Conservation (phyloP, 2,888 invertebrate genomes). For the Seladonia tumulorum region DNA sequence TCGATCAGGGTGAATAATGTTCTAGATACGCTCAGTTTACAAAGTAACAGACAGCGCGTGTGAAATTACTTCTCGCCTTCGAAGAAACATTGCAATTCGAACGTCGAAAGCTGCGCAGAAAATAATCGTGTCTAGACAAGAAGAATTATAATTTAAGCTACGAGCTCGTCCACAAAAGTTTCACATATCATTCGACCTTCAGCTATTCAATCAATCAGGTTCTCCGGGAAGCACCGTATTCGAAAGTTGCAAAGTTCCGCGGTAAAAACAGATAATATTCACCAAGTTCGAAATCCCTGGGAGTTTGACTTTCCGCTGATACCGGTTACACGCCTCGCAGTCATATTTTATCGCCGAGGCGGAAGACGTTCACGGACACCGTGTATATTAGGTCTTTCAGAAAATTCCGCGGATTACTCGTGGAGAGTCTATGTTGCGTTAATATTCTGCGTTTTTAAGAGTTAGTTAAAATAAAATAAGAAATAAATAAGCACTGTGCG, state of each 20-base stretch:
- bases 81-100: background rate
- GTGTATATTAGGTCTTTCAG: background rate
- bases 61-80: too few relatives aligned
- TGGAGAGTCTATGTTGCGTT: too few relatives aligned
- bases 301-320: slow-evolving; percentile 4
- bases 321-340: background rate
- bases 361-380: background rate
- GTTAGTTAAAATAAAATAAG: too few relatives aligned
- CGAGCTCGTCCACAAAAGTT: background rate
- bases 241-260: background rate
- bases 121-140: background rate
- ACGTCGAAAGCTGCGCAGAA: background rate
- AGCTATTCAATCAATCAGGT: background rate
- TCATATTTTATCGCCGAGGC: background rate
- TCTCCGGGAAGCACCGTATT: background rate
- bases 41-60: background rate
- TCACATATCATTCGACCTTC: background rate
- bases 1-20: too few relatives aligned
- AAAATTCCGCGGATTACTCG: background rate
- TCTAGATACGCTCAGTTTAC: background rate
- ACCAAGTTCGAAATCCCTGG: background rate
- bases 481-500: too few relatives aligned
- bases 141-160: background rate
- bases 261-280: slow-evolving; percentile 1
- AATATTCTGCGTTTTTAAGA: too few relatives aligned